Evolutionary conservation across 1,140 invertebrate species (phyloP), one percentile per base, ranked within the genome.

Genomic region (Dendroctonus ponderosae): DNA sequence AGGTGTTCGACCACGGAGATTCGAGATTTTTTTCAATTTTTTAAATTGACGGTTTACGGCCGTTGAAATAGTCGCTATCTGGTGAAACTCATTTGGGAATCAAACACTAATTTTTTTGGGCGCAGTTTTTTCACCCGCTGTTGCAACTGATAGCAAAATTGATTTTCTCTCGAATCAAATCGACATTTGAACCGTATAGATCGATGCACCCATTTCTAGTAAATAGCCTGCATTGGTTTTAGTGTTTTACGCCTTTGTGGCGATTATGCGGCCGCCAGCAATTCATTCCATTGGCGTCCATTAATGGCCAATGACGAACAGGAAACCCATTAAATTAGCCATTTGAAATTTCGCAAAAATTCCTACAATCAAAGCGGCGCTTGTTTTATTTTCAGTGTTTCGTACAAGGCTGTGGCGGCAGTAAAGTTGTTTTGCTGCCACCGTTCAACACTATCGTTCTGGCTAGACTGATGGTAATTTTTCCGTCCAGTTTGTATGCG

Each of bases 181-280:
- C 5, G 6, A 37, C 12, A 2, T 9, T 40, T 59, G 3, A 44
- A 48, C 7, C 8, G 7, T 49, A 37, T 61, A 39, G 5, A 61
- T 37, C 15, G 41, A 7, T 12, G 43, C 39, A 26, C 46, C 14
- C 8, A 50, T 54, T 12, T 44, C 39, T 54, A 63, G 40, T 44
- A 37, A 43, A 51, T 14, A 12, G 51, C 11, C 51, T 14, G 54
- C 11, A n/a, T 62, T n/a, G 48, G 41, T 11, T 63, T 44, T 62
- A 37, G 39, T 53, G 54, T 63, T 63, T 63, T 63, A 63, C 61
- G 61, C 61, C 51, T 63, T 63, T 63, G 61, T 53, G 50, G 52
- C 41, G 61, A 39, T 63, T 52, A 43, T 15, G 38, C 50, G 26
- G 61, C 61, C 61, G 61, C 61, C 51, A 54, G 50, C 61, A 63